Base-by-base conservation (phyloP, 2,888 invertebrate species). In the Camptogramma bilineatum region DNA sequence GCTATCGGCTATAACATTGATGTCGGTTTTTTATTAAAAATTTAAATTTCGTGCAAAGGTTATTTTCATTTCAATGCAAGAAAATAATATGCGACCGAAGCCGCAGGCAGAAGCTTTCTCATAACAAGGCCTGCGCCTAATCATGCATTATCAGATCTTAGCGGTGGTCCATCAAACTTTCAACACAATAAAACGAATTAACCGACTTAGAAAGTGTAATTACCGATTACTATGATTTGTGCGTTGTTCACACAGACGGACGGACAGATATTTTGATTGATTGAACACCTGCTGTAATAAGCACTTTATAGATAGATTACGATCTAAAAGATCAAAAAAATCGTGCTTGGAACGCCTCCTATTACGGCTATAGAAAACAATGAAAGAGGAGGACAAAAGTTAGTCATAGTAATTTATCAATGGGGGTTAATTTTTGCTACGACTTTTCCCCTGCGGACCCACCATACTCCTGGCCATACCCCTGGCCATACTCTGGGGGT, bases 141-240 rank as follows among this genome's bases (percentile, higher is more conserved):
- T 42, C 58, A 58, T 44, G 24, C 17, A 17, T 44, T 52, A 58
- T 59, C 31, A 52, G 46, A 48, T 61, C 53, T 53, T 21, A 21
- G 18, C 19, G 61, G 61, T 57, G 62, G 57, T 61, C 58, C 47
- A 54, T 63, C 55, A 58, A 66, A 66, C 63, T 63, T 65, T 59
- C 68, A 52, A 62, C 42, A 64, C 48, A 64, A 65, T 53, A 63
- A 68, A 61, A 47, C 52, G 59, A 62, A 52, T 64, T 54, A 66
- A 70, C 47, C 52, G 56, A 59, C 66, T 78, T 80, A 79, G 80
- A 80, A 80, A 80, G 80, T 77, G 66, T 69, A 74, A 74, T 78
- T 73, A 72, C 67, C 65, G 59, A 62, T 67, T 71, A 73, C 72
- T 67, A 66, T 64, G 57, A 50, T 44, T 54, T 46, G 51, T 51